Evolutionary conservation across 2,113 vertebrate genomes (phyloP), one percentile per base, ranked within the genome.

Genomic region (Cettia cetti): DNA sequence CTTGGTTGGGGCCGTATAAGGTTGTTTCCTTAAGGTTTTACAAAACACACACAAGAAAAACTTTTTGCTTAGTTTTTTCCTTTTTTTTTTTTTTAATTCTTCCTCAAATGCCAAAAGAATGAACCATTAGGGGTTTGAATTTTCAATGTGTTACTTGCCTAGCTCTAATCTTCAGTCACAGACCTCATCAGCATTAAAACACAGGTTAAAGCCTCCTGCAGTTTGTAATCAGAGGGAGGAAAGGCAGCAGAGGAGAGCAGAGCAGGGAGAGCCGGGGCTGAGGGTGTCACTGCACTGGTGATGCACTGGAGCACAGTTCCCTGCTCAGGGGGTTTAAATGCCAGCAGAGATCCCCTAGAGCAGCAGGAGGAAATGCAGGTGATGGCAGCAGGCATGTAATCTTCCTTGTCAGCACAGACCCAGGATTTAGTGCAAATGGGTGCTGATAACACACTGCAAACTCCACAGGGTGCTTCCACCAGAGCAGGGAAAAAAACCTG

Each of bases 21-120:
- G 66, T 52, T 91, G 39, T 89, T 91, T 85, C 42, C 59, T 77
- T 86, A 93, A 56, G 33, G 31, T 78, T 91, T 94, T 71, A 83
- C 28, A 86, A 92, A 92, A 91, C 4, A 37, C 15, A 60, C 27
- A 50, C 7, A 20, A 80, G 21, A 31, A 17, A 85, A 86, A 17
- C 1, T n/a, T 64, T 66, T 49, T 82, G 6, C 27, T 22, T 5
- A 69, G 7, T 4, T 57, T 74, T 12, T 28, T 22, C 12, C 39
- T 40, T 28, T 49, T n/a, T 35, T 42, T 40, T 33, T 10, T 13
- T 12, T 5, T 19, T n/a, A 42, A 47, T 37, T 66, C 19, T 30
- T 64, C 3, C 42, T 12, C 26, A 50, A 95, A 82, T 13, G 12
- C 17, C 49, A 47, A 90, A 60, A 4, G 22, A 76, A 63, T 13